These are phyloP conservation scores for Sepioteuthis lessoniana DNA, from an alignment of 2,888 invertebrate genomes.

Conservation along the genomic window DNA sequence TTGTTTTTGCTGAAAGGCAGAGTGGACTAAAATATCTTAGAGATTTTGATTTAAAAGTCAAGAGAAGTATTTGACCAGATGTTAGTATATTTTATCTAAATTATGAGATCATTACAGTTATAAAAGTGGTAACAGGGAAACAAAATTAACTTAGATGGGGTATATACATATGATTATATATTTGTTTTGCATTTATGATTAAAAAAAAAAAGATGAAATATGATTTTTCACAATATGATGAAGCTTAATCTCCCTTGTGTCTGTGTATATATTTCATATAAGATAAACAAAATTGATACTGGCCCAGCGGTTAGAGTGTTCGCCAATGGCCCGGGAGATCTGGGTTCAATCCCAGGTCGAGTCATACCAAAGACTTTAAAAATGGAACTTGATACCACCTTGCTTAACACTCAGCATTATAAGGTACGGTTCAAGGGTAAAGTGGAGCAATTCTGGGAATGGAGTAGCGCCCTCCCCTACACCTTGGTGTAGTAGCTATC, in stretches of 20 bases:
- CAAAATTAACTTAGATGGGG: background rate
- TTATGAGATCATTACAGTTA: background rate
- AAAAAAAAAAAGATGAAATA: background rate
- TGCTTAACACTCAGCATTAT: too few relatives aligned
- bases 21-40: background rate
- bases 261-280: background rate
- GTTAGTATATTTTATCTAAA: background rate
- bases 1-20: background rate
- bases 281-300: too few relatives aligned
- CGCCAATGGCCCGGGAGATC: too few relatives aligned
- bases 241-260: background rate
- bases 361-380: too few relatives aligned
- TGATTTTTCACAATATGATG: background rate
- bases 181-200: background rate
- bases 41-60: background rate
- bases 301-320: too few relatives aligned
- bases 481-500: too few relatives aligned
- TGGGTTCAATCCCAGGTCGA: too few relatives aligned
- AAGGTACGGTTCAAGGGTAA: too few relatives aligned
- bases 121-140: background rate
- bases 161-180: background rate
- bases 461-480: too few relatives aligned
- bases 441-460: too few relatives aligned
- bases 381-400: too few relatives aligned
- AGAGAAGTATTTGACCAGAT: background rate